phyloP scores from a whole-genome alignment of 2,797 vertebrate species.

The Channa striata region DNA sequence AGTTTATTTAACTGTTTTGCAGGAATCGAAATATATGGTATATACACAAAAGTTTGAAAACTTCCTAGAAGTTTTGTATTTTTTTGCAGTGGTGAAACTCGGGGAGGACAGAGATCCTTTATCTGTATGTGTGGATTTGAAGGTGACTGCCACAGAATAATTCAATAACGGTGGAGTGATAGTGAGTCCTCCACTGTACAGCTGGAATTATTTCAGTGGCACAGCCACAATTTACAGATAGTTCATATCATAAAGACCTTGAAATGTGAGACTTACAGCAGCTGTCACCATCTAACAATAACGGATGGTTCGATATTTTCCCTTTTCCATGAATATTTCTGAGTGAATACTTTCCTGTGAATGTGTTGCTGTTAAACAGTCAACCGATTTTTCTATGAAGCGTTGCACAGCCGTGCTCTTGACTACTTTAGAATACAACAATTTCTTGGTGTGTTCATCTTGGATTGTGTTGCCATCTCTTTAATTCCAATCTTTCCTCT shows the following conservation, averaged over 20 bases:
- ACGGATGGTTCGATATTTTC: background rate
- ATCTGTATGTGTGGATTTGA: background rate
- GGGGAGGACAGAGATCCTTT: background rate
- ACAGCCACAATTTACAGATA: background rate
- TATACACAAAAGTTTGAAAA: background rate
- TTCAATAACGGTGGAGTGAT: background rate
- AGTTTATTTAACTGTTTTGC: too few species aligned
- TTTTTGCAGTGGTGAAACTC: background rate
- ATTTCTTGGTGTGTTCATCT: background rate
- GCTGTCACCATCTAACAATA: background rate
- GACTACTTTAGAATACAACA: background rate
- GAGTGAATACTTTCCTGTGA: background rate
- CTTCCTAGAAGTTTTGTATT: background rate
- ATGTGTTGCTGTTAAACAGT: too few species aligned
- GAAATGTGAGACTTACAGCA: background rate
- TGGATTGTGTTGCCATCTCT: background rate
- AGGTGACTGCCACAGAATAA: constrained; percentile 16
- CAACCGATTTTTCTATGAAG: background rate
- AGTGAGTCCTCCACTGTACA: background rate
- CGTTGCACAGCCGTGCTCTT: background rate
- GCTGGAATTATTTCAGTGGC: background rate
- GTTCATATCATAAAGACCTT: background rate
- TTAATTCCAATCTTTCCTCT: too few species aligned
- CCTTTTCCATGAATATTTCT: too few species aligned
- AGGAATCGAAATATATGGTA: background rate